Conservation (phyloP, 2,888 invertebrate species). For the Athetis lepigone region DNA sequence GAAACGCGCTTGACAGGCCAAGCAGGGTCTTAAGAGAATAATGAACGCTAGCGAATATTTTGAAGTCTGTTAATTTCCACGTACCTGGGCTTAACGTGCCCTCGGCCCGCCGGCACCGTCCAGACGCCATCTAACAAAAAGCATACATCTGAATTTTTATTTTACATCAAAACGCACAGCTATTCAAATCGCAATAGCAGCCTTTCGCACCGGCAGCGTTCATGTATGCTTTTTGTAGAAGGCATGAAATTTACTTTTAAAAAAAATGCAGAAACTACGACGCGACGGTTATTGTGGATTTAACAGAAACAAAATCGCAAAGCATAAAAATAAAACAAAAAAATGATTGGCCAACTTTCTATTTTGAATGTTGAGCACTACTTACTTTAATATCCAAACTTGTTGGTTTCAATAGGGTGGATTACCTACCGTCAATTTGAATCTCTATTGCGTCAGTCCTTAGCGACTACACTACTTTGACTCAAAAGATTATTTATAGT, state of each 20-base stretch:
- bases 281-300: background rate
- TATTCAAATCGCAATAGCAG: conserved; percentile 82
- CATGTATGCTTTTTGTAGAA: conserved; percentile 81
- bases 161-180: conserved; percentile 79
- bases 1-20: background rate
- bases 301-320: conserved; percentile 38
- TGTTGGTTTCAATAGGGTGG: background rate
- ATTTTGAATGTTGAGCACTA: conserved; percentile 1
- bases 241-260: conserved; percentile 23
- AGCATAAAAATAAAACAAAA: conserved; percentile 17
- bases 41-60: conserved; percentile 28
- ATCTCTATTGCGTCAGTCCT: too few species aligned
- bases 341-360: background rate
- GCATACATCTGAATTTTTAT: conserved; percentile 78
- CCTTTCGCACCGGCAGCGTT: conserved; percentile 75
- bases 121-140: conserved; percentile 83
- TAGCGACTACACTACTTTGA: too few species aligned
- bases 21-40: conserved; percentile 15
- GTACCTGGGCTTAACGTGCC: conserved; percentile 62
- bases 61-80: conserved; percentile 43
- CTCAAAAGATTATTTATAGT: conserved; percentile 1
- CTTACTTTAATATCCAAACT: conserved; percentile 1
- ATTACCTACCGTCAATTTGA: background rate
- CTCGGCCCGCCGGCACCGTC: conserved; percentile 41
- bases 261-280: background rate